A percentile compares a stretch with the other conserved stretches of the same genome.
phyloP scores from a whole-genome alignment of 2,113 vertebrate species.

The Mus pahari region DNA sequence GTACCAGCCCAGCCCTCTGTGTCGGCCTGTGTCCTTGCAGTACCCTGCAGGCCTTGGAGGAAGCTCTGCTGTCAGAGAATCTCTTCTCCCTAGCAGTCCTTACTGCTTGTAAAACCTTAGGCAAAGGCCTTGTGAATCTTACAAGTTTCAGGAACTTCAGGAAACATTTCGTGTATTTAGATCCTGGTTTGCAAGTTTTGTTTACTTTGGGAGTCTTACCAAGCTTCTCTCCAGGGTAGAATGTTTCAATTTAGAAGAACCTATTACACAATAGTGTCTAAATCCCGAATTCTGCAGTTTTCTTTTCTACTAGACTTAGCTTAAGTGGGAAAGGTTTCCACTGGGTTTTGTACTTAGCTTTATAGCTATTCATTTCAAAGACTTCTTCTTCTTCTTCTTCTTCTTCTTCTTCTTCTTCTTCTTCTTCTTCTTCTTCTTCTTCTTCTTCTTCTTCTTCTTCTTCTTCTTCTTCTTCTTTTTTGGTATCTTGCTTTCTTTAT shows the following conservation, averaged over 20 bases:
- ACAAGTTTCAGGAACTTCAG: neutral
- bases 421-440: too few species aligned
- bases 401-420: too few species aligned
- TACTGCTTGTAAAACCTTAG: neutral
- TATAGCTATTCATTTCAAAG: neutral
- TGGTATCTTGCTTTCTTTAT: neutral
- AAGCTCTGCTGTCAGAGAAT: neutral
- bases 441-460: too few species aligned
- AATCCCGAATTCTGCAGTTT: neutral
- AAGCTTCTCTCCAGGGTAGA: neutral
- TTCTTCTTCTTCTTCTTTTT: too few species aligned
- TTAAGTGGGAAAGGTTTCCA: neutral
- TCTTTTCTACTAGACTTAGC: neutral
- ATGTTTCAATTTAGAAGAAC: neutral
- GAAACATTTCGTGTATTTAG: neutral
- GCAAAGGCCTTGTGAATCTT: neutral
- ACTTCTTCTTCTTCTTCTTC: too few species aligned
- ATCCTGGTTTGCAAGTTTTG: neutral
- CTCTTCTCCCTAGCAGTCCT: neutral
- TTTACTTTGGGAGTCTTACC: neutral
- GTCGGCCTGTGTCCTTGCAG: neutral
- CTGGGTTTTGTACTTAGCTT: neutral
- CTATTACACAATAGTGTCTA: neutral
- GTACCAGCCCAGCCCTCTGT: neutral
- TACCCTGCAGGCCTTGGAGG: neutral